Conservation (phyloP, 2,113 vertebrate genomes). For the Typhlomys cinereus region DNA sequence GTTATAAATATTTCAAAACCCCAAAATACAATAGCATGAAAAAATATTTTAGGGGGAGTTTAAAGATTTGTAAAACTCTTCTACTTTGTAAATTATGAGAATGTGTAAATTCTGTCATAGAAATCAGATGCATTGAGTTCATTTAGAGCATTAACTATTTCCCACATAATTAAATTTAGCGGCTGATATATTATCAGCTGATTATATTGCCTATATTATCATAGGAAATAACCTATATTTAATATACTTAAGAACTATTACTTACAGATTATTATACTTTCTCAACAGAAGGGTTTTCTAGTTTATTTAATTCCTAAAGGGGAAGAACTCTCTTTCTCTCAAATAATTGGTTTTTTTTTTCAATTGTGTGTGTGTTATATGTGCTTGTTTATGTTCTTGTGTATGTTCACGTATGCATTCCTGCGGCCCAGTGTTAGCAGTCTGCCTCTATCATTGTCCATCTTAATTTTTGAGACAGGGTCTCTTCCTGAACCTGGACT, state of each 20-base stretch:
- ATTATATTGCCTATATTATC: too few species aligned
- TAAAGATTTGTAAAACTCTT: conserved; percentile 30
- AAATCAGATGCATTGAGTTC: neutral
- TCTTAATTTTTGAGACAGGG: too few species aligned
- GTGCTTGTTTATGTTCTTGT: too few species aligned
- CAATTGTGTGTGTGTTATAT: too few species aligned
- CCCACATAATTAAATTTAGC: conserved; percentile 36
- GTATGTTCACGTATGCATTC: too few species aligned
- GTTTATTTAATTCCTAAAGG: conserved; percentile 52
- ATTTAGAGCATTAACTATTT: conserved; percentile 18
- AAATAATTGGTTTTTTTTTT: neutral
- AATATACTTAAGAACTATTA: conserved; percentile 34
- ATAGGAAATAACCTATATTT: conserved; percentile 26
- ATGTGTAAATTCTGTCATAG: conserved; percentile 32
- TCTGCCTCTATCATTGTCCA: too few species aligned
- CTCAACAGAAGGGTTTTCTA: neutral
- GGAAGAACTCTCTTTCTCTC: conserved; percentile 16
- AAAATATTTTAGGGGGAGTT: neutral
- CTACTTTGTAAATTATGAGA: conserved; percentile 11
- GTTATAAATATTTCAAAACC: conserved; percentile 38
- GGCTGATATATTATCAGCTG: too few species aligned
- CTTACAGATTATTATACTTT: conserved; percentile 36
- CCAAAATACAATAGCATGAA: neutral
- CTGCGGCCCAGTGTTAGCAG: too few species aligned
- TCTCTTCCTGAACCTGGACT: too few species aligned